Base-by-base conservation (phyloP, 2,797 vertebrate species). In the Myotis vivesi region DNA sequence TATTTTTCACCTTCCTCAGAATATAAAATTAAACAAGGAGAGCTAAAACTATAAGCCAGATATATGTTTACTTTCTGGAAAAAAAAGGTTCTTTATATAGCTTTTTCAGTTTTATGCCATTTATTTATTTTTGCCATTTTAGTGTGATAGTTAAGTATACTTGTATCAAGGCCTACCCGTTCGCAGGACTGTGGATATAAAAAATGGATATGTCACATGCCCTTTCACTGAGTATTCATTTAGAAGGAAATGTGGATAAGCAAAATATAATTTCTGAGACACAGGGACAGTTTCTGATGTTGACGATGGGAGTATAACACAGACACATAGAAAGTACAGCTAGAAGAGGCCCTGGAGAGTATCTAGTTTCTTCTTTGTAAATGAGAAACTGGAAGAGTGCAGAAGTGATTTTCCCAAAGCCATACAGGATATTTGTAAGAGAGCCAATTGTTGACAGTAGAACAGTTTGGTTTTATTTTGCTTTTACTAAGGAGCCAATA, bases 241-340 rank as follows among this genome's bases (percentile, higher is more conserved):
- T 94, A 93, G 20, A 23, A 88, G 38, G 30, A 87, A 91, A 71
- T 25, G 1, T 59, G 23, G 28, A 91, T 12, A 59, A 77, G 4
- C 59, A 22, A 77, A 92, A 23, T 69, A n/a, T 79, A 23, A 64
- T 68, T 90, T 89, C 33, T 92, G 66, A 92, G 62, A 85, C 19
- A 12, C 0, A 49, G 3, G n/a, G n/a, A 1, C 23, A 28, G 11
- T 46, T 6, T 16, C 1, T 71, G 6, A 2, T 51, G 15, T n/a
- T 22, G 11, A 85, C 46, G 20, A 22, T 38, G 8, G 33, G 12
- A 57, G 0, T 28, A 22, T 25, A 46, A 10, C 5, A 76, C 0
- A 64, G 22, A 89, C 33, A 51, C 28, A 46, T 2, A 66, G n/a
- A 68, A 91, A 77, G 75, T 36, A 55, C 5, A 11, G 17, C 20